Percentiles rank a stretch among this genome's conserved stretches.
Conservation (phyloP, 1,140 invertebrate species). For the Orius insidiosus region DNA sequence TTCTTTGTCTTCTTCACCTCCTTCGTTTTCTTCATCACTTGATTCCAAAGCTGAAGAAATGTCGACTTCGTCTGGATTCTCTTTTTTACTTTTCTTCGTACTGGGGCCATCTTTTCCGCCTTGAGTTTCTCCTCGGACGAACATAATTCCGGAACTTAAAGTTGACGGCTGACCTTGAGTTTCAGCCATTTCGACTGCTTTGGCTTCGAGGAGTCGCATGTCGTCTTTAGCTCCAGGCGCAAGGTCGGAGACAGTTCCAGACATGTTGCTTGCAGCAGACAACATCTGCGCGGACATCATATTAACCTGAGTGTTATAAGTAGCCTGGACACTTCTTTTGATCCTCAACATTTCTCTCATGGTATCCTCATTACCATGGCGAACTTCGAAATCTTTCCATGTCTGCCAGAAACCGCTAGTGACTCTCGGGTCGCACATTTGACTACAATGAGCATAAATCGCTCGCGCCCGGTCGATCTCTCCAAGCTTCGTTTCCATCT, state of each 20-base stretch:
- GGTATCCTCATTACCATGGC: constrained; percentile 99
- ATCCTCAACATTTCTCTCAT: constrained; percentile 98
- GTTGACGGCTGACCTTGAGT: constrained; percentile 5
- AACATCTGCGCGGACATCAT: constrained; percentile 98
- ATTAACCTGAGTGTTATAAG: constrained; percentile 88
- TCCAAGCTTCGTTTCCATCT: constrained; percentile 94
- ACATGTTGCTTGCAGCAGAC: constrained; percentile 44
- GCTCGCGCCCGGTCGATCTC: constrained; percentile 94
- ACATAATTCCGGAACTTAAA: constrained; percentile 30
- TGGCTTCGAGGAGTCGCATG: constrained; percentile 75
- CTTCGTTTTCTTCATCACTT: constrained; percentile 46
- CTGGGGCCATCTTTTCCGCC: constrained; percentile 37
- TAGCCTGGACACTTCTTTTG: constrained; percentile 91
- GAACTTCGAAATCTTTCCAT: constrained; percentile 99
- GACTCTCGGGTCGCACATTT: constrained; percentile 95
- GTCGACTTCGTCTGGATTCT: constrained; percentile 90
- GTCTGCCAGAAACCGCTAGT: constrained; percentile 91
- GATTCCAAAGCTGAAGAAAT: constrained; percentile 64
- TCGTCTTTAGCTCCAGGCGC: constrained; percentile 57
- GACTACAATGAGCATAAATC: constrained; percentile 94
- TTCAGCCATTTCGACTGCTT: constrained; percentile 38
- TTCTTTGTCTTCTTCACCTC: constrained; percentile 32
- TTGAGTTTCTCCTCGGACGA: constrained; percentile 75
- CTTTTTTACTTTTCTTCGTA: constrained; percentile 36
- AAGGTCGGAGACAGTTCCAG: constrained; percentile 44